Evolutionary conservation across 1,140 invertebrate species (phyloP), one percentile per base, ranked within the genome.

Genomic region (Pollicipes pollicipes): DNA sequence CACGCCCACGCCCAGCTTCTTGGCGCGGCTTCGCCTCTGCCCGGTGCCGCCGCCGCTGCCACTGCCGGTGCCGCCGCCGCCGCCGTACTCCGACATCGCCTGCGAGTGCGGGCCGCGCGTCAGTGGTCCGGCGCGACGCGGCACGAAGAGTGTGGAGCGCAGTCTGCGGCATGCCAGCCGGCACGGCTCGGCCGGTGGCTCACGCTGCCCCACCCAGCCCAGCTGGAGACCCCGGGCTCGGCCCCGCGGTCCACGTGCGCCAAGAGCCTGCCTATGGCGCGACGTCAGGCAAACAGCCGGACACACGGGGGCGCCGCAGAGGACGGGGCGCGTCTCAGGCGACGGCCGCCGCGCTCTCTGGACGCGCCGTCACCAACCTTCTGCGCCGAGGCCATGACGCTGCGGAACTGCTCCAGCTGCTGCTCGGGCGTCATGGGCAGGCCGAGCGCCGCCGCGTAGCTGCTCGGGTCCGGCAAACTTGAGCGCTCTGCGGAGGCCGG

Each of bases 1-100:
- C 4, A 91, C 88, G 0, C 90, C 90, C 3, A 89, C 83, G 16
- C 90, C 90, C 16, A 92, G 82, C 79, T 91, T 90, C 24, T 90
- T 83, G 24, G 73, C 67, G 35, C 73, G 45, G 32, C 6, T 68
- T 72, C 66, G 74, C 73, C 69, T 73, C 74, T 73, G 73, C 72
- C 74, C 74, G 70, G n/a, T n/a, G 70, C 58, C 64, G 68, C 68
- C 69, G 35, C 69, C 37, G 83, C 81, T 66, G 81, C 80, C 30
- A 84, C 80, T 29, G 70, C 45, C 45, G 64, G n/a, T n/a, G 64
- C 67, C 69, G 67, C 67, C 63, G 88, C 87, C 78, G 90, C 90
- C 71, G 90, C 80, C 8, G 88, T 90, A 72, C 67, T 37, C 35
- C 69, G 71, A 17, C 45, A 37, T 69, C 27, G 68, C 45, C 45